Evolutionary conservation across 2,888 invertebrate genomes (phyloP), one percentile per base, ranked within the genome.

Genomic region (Pimpla rufipes): DNA sequence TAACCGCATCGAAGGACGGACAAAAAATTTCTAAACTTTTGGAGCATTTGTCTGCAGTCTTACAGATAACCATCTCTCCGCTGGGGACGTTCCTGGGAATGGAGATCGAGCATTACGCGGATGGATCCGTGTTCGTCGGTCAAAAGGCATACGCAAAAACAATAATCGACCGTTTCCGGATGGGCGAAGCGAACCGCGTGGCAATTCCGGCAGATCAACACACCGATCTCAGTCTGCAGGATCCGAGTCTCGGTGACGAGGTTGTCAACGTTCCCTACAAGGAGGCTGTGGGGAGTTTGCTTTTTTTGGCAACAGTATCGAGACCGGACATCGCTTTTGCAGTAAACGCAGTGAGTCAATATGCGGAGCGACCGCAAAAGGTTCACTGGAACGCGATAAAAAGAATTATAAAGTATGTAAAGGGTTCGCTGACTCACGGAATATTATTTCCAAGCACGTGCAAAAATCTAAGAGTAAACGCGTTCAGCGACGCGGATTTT

Each of bases 401-500:
- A 66, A 16, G 85, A 68, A 83, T 84, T 8, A 13, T 86, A 21
- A 83, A 85, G 37, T 85, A 85, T 67, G 2, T 85, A 1, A 85
- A 85, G 37, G 84, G 81, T 0, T 84, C 84, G 11, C 7, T 73
- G 0, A 52, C 59, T 13, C 40, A 75, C 18, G 85, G 82, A 6
- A 62, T 86, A 29, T 59, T 52, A 0, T 83, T 76, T 70, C 73
- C 50, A 13, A 52, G 47, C 2, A n/a, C 70, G 10, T 3, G 29
- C 11, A 37, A 29, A 13, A 67, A 42, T 18, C 42, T 45, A 10
- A 76, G 29, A 13, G 10, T 79, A 18, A 37, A n/a, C 7, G 83
- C 83, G 8, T 86, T 80, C 55, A 85, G 81, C 37, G 82, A 84
- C 42, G 73, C 87, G 18, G 86, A 87, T 52, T 83, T 76, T n/a